Evolutionary conservation across 2,113 vertebrate genomes (phyloP).

Genomic region (Maylandia zebra): DNA sequence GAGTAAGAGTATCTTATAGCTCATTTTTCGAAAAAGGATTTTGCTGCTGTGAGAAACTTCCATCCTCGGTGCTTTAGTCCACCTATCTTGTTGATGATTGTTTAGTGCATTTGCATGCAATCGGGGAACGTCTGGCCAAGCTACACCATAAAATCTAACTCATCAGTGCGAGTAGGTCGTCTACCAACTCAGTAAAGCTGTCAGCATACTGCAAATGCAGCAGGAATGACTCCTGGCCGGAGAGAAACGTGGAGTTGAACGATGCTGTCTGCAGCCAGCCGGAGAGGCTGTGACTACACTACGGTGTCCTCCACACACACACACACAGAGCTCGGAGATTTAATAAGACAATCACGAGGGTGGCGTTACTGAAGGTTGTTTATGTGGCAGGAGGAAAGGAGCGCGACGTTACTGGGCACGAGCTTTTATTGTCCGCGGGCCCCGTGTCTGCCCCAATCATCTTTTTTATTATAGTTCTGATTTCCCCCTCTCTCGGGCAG

Average conservation of each 20-base stretch:
- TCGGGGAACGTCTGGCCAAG: conserved; percentile 25
- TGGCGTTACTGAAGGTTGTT: background rate
- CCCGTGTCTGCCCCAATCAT: background rate
- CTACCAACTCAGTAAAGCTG: conserved; percentile 64
- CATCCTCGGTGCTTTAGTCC: background rate
- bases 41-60: background rate
- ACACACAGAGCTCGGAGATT: background rate
- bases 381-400: background rate
- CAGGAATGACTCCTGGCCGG: conserved; percentile 48
- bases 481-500: background rate
- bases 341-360: background rate
- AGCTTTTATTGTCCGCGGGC: conserved; percentile 1
- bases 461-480: background rate
- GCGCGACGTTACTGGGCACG: background rate
- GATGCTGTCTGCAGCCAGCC: background rate
- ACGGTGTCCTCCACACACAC: background rate
- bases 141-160: conserved; percentile 47
- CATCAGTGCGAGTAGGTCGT: conserved; percentile 49
- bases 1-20: background rate
- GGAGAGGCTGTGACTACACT: background rate
- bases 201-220: conserved; percentile 68
- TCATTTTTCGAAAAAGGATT: background rate
- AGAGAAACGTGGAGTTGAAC: conserved; percentile 28
- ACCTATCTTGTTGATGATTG: background rate
- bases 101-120: conserved; percentile 54